Evolutionary conservation across 2,113 vertebrate species (phyloP), one percentile per base, ranked within the genome.

Genomic region (Naja naja): DNA sequence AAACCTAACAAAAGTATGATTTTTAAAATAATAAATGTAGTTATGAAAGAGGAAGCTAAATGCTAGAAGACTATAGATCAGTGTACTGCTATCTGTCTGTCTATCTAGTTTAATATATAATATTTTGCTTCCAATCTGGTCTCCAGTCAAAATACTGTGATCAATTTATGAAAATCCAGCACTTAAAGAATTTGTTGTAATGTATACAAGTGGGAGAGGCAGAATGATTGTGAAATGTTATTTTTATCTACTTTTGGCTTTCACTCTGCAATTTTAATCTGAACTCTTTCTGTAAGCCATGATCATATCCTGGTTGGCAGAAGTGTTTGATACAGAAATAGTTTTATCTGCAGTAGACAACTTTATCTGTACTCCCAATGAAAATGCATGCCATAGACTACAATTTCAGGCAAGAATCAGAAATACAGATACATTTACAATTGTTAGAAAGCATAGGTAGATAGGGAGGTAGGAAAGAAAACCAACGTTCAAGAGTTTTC

Each of bases 241-340:
- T 96, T 93, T 85, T 94, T 97, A 97, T 97, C 95, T 45, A 0
- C 93, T 69, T 96, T 96, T 96, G 95, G 90, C 95, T 97, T 96
- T 93, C 87, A 95, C 91, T 54, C 12, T 93, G 96, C 97, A 97
- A 94, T 95, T 97, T 96, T 97, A 96, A 97, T 97, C 96, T 97
- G 94, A 97, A 94, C 93, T 87, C 94, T 95, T 96, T 95, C 94
- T 97, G 53, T 94, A 95, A 90, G 60, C 95, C 95, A 93, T 95
- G 94, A 96, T 97, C 96, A 93, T 97, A 96, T 96, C 95, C 94
- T 96, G 94, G 93, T 94, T 94, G 94, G 92, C 94, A 95, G 94
- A 92, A 96, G 94, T 96, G 96, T 96, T 96, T 97, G 96, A 97
- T 96, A 97, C 97, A 97, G 94, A 94, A 95, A 92, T 95, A 96